Evolutionary conservation across 2,113 vertebrate genomes (phyloP).

Genomic region (Isurus oxyrinchus): DNA sequence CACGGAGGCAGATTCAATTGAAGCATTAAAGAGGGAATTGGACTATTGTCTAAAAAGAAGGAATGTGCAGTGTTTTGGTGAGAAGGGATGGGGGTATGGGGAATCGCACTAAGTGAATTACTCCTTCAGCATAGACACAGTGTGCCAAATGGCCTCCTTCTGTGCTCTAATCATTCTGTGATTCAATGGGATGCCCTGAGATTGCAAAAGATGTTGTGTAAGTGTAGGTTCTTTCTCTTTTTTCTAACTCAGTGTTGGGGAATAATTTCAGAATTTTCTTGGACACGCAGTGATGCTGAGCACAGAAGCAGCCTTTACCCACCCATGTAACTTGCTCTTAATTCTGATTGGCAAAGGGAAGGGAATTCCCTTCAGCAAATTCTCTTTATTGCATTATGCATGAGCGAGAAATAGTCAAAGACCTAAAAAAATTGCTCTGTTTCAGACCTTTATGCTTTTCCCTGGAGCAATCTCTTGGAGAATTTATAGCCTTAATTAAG

Average conservation of each 20-base stretch:
- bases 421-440: neutral
- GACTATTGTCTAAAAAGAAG: too few species aligned
- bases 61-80: too few species aligned
- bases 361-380: neutral
- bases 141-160: too few species aligned
- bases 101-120: too few species aligned
- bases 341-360: neutral
- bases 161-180: too few species aligned
- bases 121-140: too few species aligned
- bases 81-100: too few species aligned
- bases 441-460: neutral
- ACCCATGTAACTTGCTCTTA: neutral
- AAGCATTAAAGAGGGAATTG: too few species aligned
- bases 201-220: neutral
- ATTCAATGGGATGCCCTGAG: too few species aligned
- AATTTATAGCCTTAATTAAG: neutral
- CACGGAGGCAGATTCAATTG: too few species aligned
- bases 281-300: neutral
- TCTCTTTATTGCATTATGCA: neutral
- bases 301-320: neutral
- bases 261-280: neutral
- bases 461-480: neutral
- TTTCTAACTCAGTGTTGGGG: neutral
- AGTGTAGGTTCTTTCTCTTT: neutral
- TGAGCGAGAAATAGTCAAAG: neutral